Evolutionary conservation across 2,888 invertebrate genomes (phyloP).

Genomic region (Rhingia rostrata): DNA sequence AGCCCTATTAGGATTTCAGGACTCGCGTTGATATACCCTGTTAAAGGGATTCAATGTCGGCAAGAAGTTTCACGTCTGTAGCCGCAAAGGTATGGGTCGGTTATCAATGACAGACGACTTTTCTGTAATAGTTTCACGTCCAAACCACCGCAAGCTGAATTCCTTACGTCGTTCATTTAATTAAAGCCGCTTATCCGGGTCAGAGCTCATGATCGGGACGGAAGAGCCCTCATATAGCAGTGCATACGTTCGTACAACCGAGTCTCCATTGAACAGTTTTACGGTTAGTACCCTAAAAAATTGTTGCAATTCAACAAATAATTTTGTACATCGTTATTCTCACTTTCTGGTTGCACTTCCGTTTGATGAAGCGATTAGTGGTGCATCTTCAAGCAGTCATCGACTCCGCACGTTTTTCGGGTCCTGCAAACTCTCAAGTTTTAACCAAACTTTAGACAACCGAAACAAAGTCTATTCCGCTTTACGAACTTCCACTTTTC

Average conservation of each 20-base stretch:
- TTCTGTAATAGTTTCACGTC: not conserved
- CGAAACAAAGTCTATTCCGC: conserved; percentile 4
- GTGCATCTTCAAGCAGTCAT: conserved; percentile 9
- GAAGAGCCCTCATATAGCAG: conserved; percentile 20
- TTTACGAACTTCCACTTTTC: conserved; percentile 17
- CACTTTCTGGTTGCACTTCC: not conserved
- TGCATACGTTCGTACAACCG: conserved; percentile 4
- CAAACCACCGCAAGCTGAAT: conserved; percentile 56
- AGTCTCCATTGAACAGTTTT: conserved; percentile 16
- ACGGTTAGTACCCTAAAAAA: conserved; percentile 54
- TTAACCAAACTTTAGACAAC: conserved; percentile 5
- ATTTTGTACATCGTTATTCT: not conserved
- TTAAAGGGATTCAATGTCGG: conserved; percentile 7
- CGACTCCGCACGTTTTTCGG: not conserved
- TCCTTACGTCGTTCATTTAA: conserved; percentile 38
- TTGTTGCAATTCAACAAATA: conserved; percentile 31
- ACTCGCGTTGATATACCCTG: conserved; percentile 21
- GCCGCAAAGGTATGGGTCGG: not conserved
- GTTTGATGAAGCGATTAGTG: conserved; percentile 24
- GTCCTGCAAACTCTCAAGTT: not conserved
- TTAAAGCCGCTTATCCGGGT: conserved; percentile 33
- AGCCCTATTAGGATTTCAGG: conserved; percentile 51
- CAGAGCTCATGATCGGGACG: conserved; percentile 43
- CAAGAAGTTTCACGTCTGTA: not conserved
- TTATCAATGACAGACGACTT: conserved; percentile 4